Base-by-base conservation (phyloP, 1,140 invertebrate species). In the Frieseomelitta varia region DNA sequence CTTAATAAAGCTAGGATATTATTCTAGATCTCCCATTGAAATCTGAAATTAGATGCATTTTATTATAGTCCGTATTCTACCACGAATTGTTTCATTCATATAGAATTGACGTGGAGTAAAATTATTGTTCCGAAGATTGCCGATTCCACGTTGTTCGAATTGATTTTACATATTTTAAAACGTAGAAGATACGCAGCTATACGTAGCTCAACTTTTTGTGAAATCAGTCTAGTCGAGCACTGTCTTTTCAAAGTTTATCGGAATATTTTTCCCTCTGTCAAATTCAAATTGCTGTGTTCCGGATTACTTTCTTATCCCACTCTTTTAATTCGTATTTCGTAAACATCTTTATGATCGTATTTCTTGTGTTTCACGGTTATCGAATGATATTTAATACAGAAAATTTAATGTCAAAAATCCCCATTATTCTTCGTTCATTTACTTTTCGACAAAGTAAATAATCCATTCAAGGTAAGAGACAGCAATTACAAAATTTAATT, bases 171-270 rank as follows among this genome's bases (percentile, higher is more conserved):
- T 67, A 19, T 67, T 19, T 34, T 68, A 39, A 68, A 11, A 68
- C 21, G 58, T 34, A 34, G 11, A 30, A 24, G 27, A 71, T 71
- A 4, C 24, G 14, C 11, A 72, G 47, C 2, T 51, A 10, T 21
- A 15, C 19, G 21, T 73, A 17, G 6, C 11, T 47, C 8, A 47
- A 10, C 6, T 47, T 53, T n/a, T 39, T 27, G 21, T n/a, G n/a
- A n/a, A 19, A 65, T 56, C 34, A 56, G 34, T 21, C 15, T 30
- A 21, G 27, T 56, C 65, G 39, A 75, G 63, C 39, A 6, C 81
- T 83, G 78, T 65, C 78, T 87, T 72, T 82, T 74, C 68, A 30
- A 68, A 71, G 65, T 84, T 85, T 76, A 63, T 47, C 87, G 34
- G 55, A 63, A 8, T 30, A 53, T 83, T 53, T 58, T 80, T 78